phyloP scores from a whole-genome alignment of 1,140 invertebrate genomes.

The Solen grandis region DNA sequence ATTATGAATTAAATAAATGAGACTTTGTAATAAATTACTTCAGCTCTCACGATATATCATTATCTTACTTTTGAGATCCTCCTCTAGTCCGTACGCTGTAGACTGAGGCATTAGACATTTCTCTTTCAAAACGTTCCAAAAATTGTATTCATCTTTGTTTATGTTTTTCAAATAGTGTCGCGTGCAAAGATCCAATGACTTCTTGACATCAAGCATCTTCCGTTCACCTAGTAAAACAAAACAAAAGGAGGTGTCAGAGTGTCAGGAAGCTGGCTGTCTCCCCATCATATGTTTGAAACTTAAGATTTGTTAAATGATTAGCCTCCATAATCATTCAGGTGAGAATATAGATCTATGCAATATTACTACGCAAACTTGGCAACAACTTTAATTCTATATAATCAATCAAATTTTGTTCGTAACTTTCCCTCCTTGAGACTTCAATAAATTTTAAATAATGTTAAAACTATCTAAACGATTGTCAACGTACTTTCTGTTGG shows the following conservation, averaged over 20 bases:
- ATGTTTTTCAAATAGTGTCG: slow-evolving; percentile 55
- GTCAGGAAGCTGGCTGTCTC: no score
- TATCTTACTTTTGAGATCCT: slow-evolving; percentile 67
- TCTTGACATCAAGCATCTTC: slow-evolving; percentile 58
- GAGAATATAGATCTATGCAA: background rate
- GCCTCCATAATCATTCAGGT: no score
- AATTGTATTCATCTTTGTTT: slow-evolving; percentile 65
- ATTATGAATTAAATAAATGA: background rate
- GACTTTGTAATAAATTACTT: background rate
- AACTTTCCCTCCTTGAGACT: no score
- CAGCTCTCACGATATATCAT: background rate
- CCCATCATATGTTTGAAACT: no score
- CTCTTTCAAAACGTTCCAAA: slow-evolving; percentile 64
- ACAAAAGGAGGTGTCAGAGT: no score
- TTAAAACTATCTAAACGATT: no score
- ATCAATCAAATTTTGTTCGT: no score
- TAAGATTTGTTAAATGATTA: no score
- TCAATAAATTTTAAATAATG: no score
- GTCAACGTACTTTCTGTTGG: slow-evolving; percentile 68
- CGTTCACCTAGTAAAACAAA: no score
- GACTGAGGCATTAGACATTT: slow-evolving; percentile 69
- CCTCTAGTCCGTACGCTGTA: slow-evolving; percentile 69
- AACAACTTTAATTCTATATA: no score
- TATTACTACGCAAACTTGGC: background rate
- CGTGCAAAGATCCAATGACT: slow-evolving; percentile 53